phyloP scores from a whole-genome alignment of 2,888 invertebrate species.

The Netelia melanura region DNA sequence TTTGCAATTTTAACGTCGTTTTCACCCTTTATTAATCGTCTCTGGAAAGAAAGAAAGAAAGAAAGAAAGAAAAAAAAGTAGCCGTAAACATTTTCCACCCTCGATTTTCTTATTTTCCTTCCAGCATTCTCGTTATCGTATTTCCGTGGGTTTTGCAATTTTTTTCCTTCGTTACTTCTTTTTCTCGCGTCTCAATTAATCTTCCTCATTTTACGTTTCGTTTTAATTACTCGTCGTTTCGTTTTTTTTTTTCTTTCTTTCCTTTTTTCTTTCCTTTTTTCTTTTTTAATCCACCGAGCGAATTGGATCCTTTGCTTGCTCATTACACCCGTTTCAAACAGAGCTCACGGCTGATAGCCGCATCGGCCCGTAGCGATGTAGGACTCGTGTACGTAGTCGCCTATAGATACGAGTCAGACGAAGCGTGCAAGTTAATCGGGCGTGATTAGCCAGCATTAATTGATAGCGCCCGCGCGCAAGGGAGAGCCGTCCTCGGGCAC shows the following conservation, averaged over 20 bases:
- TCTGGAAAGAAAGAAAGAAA: no score
- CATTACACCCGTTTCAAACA: slow-evolving; percentile 45
- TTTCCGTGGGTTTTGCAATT: no score
- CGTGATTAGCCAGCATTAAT: slow-evolving; percentile 70
- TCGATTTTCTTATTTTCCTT: no score
- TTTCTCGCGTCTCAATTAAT: not conserved
- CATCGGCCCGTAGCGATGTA: no score
- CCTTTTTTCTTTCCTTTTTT: no score
- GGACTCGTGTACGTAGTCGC: no score
- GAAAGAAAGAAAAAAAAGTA: no score
- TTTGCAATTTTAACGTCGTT: no score
- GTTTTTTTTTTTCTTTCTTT: not conserved
- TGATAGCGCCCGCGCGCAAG: slow-evolving; percentile 60
- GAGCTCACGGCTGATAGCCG: not conserved
- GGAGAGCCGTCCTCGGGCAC: slow-evolving; percentile 17
- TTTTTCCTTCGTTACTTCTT: no score
- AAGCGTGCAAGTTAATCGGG: slow-evolving; percentile 69
- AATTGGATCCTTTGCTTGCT: not conserved
- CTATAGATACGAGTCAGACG: slow-evolving; percentile 40
- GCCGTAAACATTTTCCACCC: no score
- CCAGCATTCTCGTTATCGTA: no score
- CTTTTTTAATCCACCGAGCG: not conserved
- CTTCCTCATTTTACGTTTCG: slow-evolving; percentile 5
- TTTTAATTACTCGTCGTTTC: not conserved
- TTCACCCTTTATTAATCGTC: no score